Conservation (phyloP, 1,140 invertebrate genomes). For the Drosophila kurseongensis region DNA sequence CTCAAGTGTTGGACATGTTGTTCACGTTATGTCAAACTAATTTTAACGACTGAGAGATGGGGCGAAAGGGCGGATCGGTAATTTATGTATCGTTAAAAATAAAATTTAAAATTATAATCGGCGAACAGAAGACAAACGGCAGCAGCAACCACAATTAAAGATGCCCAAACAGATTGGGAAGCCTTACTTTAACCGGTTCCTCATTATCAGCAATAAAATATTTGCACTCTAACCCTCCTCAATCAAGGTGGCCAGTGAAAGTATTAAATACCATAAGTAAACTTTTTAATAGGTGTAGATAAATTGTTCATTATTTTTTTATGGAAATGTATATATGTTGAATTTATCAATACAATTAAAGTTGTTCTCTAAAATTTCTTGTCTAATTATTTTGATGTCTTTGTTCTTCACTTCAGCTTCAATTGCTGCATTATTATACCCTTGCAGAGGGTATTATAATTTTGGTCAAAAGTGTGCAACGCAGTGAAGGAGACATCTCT, state of each 20-base stretch:
- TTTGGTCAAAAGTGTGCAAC: too few relatives aligned
- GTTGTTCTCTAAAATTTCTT: background rate
- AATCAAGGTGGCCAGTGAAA: conserved; percentile 69
- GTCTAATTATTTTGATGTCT: conserved; percentile 5
- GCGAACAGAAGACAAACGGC: conserved; percentile 24
- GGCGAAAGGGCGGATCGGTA: conserved; percentile 15
- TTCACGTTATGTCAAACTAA: conserved; percentile 41
- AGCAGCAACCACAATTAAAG: conserved; percentile 17
- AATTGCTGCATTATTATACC: conserved; percentile 20
- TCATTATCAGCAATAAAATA: conserved; percentile 17
- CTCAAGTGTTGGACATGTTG: conserved; percentile 51
- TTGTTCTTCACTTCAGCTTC: conserved; percentile 10
- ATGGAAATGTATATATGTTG: background rate
- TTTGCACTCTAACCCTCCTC: conserved; percentile 67
- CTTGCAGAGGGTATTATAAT: too few relatives aligned
- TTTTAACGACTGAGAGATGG: conserved; percentile 11
- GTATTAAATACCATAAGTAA: conserved; percentile 26
- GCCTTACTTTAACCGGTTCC: conserved; percentile 42
- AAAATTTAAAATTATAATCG: conserved; percentile 50
- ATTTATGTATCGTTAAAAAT: conserved; percentile 48
- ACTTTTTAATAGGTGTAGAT: background rate
- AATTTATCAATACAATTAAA: background rate
- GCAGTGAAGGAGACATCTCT: too few relatives aligned
- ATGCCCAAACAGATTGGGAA: conserved; percentile 33
- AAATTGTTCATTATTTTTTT: background rate